Evolutionary conservation across 2,888 invertebrate genomes (phyloP).

Genomic region (Rhagium mordax): DNA sequence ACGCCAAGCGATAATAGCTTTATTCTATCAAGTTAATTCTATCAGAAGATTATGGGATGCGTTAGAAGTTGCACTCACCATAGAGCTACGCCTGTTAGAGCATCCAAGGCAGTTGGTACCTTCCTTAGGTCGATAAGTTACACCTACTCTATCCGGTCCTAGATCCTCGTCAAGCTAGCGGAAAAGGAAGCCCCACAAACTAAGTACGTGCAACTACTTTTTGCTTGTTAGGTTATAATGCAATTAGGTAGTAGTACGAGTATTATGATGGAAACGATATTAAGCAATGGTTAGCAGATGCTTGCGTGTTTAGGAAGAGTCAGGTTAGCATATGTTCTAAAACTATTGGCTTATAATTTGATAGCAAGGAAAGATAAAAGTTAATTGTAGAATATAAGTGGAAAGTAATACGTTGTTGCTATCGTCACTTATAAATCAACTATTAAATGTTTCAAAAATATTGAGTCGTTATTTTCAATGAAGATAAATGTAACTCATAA

Average conservation of each 20-base stretch:
- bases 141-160: constrained; percentile 74
- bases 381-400: background rate
- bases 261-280: constrained; percentile 15
- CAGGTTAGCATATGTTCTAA: background rate
- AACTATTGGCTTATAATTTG: background rate
- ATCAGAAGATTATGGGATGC: constrained; percentile 18
- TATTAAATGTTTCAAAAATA: too few relatives aligned
- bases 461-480: too few relatives aligned
- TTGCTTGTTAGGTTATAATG: constrained; percentile 31
- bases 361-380: background rate
- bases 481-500: too few relatives aligned
- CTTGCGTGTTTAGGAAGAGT: background rate
- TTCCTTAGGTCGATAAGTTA: constrained; percentile 77
- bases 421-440: too few relatives aligned
- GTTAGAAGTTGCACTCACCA: constrained; percentile 76
- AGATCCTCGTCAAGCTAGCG: constrained; percentile 72
- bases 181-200: constrained; percentile 65
- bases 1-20: constrained; percentile 26
- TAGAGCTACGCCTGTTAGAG: constrained; percentile 81
- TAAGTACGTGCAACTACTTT: constrained; percentile 67
- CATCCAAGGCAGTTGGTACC: constrained; percentile 81
- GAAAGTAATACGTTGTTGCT: too few relatives aligned
- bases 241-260: constrained; percentile 15
- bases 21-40: constrained; percentile 7
- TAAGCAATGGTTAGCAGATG: background rate